These are phyloP conservation scores for Metacarcinus magister DNA, from an alignment of 2,888 invertebrate genomes.

Conservation along the genomic window DNA sequence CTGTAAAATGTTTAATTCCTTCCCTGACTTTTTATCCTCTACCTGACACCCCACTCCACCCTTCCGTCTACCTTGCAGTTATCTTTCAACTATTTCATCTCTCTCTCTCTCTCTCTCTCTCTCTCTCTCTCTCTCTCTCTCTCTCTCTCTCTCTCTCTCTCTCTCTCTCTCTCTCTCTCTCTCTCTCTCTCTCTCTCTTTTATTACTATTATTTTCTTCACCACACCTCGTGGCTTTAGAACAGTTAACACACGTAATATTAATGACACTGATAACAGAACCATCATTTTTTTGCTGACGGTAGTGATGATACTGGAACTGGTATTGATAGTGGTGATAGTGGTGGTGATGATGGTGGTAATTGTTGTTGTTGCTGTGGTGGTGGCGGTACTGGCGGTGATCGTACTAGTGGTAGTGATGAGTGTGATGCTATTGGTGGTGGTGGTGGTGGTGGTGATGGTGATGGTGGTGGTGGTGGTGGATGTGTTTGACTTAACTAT, in stretches of 20 bases:
- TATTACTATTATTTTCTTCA: no score
- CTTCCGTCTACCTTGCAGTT: background rate
- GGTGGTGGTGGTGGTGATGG: background rate
- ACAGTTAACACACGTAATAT: no score
- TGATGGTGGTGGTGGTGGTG: background rate
- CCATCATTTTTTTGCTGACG: no score
- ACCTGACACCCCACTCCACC: background rate
- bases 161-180: background rate
- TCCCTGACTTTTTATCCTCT: background rate
- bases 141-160: background rate
- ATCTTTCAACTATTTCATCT: background rate
- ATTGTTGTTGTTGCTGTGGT: background rate
- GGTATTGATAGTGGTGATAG: no score
- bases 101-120: background rate
- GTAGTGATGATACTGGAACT: no score
- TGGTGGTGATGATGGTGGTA: background rate
- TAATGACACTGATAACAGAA: no score
- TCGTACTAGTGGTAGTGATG: background rate
- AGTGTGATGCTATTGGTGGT: background rate
- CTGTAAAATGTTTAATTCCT: background rate
- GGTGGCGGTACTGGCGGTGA: background rate
- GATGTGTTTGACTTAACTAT: no score
- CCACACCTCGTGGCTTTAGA: no score
- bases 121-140: background rate
- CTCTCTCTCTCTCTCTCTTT: constrained; percentile 39